These are phyloP conservation scores for Macropodus opercularis DNA, from an alignment of 2,797 vertebrate species.

Conservation along the genomic window DNA sequence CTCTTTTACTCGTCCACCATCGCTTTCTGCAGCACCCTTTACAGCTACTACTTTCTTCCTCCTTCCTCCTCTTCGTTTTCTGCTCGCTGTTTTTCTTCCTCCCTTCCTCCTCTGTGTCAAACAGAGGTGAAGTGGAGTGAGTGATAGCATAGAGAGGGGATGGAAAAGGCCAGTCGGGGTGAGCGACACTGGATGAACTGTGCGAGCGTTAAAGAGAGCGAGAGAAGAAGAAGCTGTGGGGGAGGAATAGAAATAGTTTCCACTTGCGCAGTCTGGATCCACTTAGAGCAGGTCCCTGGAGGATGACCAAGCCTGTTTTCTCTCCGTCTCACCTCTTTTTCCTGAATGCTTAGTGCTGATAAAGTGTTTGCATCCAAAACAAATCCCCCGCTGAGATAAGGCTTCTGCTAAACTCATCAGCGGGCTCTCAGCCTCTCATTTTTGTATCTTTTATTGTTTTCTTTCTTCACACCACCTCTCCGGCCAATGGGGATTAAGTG, in stretches of 20 bases:
- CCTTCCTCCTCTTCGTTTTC: constrained; percentile 22
- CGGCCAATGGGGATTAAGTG: constrained; percentile 63
- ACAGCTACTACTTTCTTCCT: constrained; percentile 34
- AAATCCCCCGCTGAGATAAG: constrained; percentile 60
- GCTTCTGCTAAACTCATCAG: constrained; percentile 57
- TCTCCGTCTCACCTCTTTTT: constrained; percentile 49
- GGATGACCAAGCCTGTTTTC: constrained; percentile 63
- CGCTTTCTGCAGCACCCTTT: constrained; percentile 21
- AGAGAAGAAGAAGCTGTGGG: constrained; percentile 20
- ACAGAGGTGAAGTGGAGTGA: constrained; percentile 45
- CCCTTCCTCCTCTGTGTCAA: constrained; percentile 4
- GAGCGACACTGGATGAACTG: constrained; percentile 62
- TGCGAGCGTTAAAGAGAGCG: constrained; percentile 8
- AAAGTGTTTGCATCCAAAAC: constrained; percentile 69
- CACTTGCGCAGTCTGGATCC: constrained; percentile 68
- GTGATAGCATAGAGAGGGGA: constrained; percentile 13
- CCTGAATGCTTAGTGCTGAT: constrained; percentile 70
- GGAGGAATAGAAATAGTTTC: constrained; percentile 63
- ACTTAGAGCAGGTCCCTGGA: constrained; percentile 65
- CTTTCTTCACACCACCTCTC: constrained; percentile 23
- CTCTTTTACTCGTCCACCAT: constrained; percentile 27
- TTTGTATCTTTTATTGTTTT: constrained; percentile 46
- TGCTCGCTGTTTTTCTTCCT: constrained; percentile 9
- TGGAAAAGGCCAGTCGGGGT: constrained; percentile 48
- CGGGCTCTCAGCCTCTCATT: constrained; percentile 38